Conservation (phyloP, 2,797 vertebrate genomes). For the Allobates femoralis region DNA sequence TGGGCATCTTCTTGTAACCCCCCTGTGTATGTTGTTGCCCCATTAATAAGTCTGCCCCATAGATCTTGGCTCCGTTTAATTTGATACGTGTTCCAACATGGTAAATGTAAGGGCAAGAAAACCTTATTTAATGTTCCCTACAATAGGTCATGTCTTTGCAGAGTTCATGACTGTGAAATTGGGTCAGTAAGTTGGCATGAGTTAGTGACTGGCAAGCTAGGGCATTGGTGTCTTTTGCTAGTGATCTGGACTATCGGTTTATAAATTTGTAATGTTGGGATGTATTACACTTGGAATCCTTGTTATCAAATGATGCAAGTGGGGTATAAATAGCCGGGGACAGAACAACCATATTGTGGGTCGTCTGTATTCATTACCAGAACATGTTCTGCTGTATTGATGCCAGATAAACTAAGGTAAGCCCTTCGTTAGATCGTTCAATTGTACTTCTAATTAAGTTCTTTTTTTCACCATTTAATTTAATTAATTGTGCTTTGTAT, state of each 20-base stretch:
- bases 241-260: slow-evolving; percentile 55
- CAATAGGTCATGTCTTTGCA: slow-evolving; percentile 17
- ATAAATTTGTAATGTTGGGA: slow-evolving; percentile 62
- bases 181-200: slow-evolving; percentile 53
- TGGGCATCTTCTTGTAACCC: too few species aligned
- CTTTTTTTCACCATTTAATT: too few species aligned
- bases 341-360: slow-evolving; percentile 13
- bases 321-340: slow-evolving; percentile 40
- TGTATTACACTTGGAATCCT: slow-evolving; percentile 43
- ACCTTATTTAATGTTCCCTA: background rate
- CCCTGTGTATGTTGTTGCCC: too few species aligned
- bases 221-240: slow-evolving; percentile 41
- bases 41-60: too few species aligned
- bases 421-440: background rate
- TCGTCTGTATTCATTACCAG: background rate
- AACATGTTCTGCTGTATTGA: background rate
- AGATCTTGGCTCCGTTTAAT: background rate
- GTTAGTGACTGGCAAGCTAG: slow-evolving; percentile 29
- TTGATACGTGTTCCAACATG: background rate
- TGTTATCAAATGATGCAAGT: slow-evolving; percentile 55
- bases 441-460: background rate
- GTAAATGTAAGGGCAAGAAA: background rate
- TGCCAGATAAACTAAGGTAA: background rate
- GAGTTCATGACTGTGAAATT: slow-evolving; percentile 57
- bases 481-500: background rate